These are phyloP conservation scores for Notolepis coatsorum DNA, from an alignment of 2,797 vertebrate genomes.

Conservation along the genomic window DNA sequence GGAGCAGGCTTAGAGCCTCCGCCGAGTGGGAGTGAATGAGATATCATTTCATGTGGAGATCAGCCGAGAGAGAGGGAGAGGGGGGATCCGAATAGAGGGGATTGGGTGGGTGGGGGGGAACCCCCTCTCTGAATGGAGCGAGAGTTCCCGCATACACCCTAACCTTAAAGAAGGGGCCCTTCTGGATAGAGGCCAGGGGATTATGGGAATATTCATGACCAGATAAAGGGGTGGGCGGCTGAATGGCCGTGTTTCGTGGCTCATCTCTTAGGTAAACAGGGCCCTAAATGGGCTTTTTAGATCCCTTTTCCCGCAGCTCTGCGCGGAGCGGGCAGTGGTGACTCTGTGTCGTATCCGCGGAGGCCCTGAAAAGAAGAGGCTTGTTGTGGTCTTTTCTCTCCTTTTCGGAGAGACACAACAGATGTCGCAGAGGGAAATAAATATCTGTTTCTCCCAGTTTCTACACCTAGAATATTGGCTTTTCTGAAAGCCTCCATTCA, in stretches of 20 bases:
- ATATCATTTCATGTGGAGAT: constrained; percentile 92
- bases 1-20: constrained; percentile 77
- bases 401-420: constrained; percentile 75
- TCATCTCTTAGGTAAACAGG: constrained; percentile 97
- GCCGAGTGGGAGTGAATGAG: constrained; percentile 83
- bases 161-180: constrained; percentile 79
- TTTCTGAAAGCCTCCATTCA: constrained; percentile 54
- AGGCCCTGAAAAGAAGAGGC: constrained; percentile 65
- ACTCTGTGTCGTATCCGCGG: constrained; percentile 67
- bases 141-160: constrained; percentile 73
- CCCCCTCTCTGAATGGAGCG: constrained; percentile 75
- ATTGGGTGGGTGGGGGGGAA: constrained; percentile 69
- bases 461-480: constrained; percentile 60
- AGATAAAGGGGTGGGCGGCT: constrained; percentile 88
- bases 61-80: constrained; percentile 86
- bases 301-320: constrained; percentile 66
- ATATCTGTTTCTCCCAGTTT: constrained; percentile 76
- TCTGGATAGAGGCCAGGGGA: constrained; percentile 87
- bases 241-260: constrained; percentile 90
- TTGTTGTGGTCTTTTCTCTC: constrained; percentile 72
- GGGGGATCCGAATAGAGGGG: constrained; percentile 81
- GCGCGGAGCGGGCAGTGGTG: constrained; percentile 61
- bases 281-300: constrained; percentile 84
- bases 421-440: constrained; percentile 75
- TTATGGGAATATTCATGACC: constrained; percentile 98